A percentile compares a stretch with the other conserved stretches of the same genome.
phyloP scores from a whole-genome alignment of 1,140 invertebrate species.

The Aleiodes sp. region DNA sequence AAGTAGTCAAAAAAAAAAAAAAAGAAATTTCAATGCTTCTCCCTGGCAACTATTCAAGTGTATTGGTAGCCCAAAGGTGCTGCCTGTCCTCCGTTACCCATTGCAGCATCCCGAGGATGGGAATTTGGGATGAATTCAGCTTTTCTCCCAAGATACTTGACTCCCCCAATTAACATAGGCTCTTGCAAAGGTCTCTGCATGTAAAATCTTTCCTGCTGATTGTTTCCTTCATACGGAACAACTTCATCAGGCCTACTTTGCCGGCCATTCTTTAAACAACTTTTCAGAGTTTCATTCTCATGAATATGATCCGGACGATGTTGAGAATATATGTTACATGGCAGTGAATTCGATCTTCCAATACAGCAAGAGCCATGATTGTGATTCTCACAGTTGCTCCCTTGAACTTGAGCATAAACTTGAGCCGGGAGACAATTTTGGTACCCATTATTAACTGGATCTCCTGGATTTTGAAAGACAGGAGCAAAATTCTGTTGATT shows the following conservation, averaged over 20 bases:
- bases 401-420: constrained; percentile 23
- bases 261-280: constrained; percentile 13
- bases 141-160: constrained; percentile 46
- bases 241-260: too few species aligned
- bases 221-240: too few species aligned
- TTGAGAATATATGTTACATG: constrained; percentile 8
- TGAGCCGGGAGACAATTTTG: constrained; percentile 4
- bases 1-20: not conserved
- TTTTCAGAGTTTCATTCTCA: not conserved
- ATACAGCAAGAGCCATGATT: not conserved
- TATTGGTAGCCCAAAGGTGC: too few species aligned
- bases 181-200: constrained; percentile 35
- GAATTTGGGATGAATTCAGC: constrained; percentile 33
- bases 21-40: constrained; percentile 31
- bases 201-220: not conserved
- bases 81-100: too few species aligned
- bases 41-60: constrained; percentile 23
- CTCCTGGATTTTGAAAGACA: constrained; percentile 1
- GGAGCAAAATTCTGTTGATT: constrained; percentile 5
- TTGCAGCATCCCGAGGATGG: not conserved
- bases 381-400: not conserved
- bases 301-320: not conserved
- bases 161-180: constrained; percentile 42
- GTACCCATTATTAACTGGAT: not conserved
- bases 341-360: not conserved